These are phyloP conservation scores for Platichthys flesus DNA, from an alignment of 2,113 vertebrate genomes.

Conservation along the genomic window DNA sequence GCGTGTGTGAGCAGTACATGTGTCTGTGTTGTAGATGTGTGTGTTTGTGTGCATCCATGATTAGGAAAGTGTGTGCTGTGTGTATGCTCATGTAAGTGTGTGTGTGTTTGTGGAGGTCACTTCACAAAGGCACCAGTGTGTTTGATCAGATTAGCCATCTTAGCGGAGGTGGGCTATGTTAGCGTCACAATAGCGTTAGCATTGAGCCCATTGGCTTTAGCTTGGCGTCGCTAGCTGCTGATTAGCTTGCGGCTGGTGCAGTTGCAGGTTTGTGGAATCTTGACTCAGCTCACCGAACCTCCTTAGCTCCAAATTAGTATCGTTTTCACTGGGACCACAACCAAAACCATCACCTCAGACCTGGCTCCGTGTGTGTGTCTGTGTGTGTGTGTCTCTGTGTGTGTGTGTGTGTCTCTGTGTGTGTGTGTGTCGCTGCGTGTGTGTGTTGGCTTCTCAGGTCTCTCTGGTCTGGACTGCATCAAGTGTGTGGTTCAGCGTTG, in stretches of 20 bases:
- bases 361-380: conserved; percentile 28
- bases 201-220: conserved; percentile 1
- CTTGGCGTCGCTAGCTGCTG: conserved; percentile 32
- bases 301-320: conserved; percentile 73
- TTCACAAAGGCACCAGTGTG: conserved; percentile 46
- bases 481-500: conserved; percentile 62
- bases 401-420: conserved; percentile 14
- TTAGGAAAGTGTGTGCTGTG: conserved; percentile 1
- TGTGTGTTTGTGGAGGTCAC: conserved; percentile 24
- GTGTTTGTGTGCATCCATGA: conserved; percentile 38
- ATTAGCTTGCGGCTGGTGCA: conserved; percentile 17
- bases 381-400: conserved; percentile 12
- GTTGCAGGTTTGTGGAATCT: conserved; percentile 38
- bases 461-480: conserved; percentile 72
- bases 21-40: conserved; percentile 5
- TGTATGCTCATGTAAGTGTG: conserved; percentile 1
- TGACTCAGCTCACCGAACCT: conserved; percentile 44
- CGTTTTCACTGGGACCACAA: conserved; percentile 67
- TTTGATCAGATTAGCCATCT: conserved; percentile 38
- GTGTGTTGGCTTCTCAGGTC: conserved; percentile 59
- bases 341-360: conserved; percentile 75
- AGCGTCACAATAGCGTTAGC: conserved; percentile 17
- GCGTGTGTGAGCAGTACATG: conserved; percentile 23
- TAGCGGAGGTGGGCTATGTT: conserved; percentile 1
- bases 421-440: conserved; percentile 27